A percentile compares a stretch with the other conserved stretches of the same genome.
These are phyloP conservation scores for Fragum fragum DNA, from an alignment of 2,888 invertebrate species.

Conservation along the genomic window DNA sequence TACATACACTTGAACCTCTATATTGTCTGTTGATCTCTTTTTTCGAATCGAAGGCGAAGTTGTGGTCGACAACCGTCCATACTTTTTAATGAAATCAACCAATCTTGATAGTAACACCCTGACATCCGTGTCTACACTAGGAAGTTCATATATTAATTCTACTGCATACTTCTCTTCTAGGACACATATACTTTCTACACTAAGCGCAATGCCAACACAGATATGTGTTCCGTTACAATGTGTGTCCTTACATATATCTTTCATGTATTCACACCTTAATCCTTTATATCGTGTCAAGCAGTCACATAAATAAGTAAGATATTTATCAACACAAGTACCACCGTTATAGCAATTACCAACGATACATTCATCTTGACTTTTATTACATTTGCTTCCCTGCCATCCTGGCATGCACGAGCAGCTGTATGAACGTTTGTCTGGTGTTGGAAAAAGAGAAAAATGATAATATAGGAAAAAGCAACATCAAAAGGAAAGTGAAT, in stretches of 20 bases:
- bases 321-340: constrained; percentile 70
- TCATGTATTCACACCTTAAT: constrained; percentile 61
- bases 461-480: too few relatives aligned
- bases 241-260: constrained; percentile 37
- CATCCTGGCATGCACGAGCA: constrained; percentile 73
- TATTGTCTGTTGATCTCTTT: constrained; percentile 29
- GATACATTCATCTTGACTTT: constrained; percentile 69
- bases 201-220: constrained; percentile 64
- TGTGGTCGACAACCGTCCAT: constrained; percentile 52
- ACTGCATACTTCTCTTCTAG: constrained; percentile 25
- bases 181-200: constrained; percentile 50
- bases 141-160: constrained; percentile 33
- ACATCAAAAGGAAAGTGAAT: too few relatives aligned
- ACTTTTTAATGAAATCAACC: constrained; percentile 53
- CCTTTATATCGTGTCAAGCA: constrained; percentile 64
- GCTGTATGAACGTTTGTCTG: constrained; percentile 33
- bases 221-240: constrained; percentile 47
- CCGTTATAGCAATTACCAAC: constrained; percentile 58
- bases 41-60: not conserved
- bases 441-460: too few relatives aligned
- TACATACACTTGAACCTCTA: constrained; percentile 58
- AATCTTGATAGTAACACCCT: constrained; percentile 49
- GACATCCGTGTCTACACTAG: constrained; percentile 14
- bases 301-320: constrained; percentile 66
- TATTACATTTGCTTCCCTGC: constrained; percentile 66